These are phyloP conservation scores for Lytechinus pictus DNA, from an alignment of 35 echinoderm and acorn worm species.

Conservation along the genomic window DNA sequence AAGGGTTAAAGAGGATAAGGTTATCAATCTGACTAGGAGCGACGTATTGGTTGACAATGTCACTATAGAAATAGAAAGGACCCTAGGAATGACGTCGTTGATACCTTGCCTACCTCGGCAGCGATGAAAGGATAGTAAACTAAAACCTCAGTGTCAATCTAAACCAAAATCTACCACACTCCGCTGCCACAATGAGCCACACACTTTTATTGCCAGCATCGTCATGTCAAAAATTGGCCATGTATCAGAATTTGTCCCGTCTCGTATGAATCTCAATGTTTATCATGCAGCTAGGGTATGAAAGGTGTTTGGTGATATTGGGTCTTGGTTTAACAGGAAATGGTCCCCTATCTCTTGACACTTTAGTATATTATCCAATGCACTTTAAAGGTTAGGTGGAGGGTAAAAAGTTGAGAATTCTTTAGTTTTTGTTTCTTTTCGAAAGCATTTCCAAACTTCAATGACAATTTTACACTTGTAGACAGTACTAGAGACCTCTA, in stretches of 20 bases:
- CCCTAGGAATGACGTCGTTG: not conserved
- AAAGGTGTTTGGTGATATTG: not conserved
- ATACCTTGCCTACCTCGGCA: not conserved
- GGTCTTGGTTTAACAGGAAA: not conserved
- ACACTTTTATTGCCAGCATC: not conserved
- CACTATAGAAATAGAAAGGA: not conserved
- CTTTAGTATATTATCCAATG: not conserved
- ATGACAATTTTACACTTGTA: not conserved
- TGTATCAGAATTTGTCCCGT: not conserved
- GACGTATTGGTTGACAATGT: not conserved
- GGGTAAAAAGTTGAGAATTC: not conserved
- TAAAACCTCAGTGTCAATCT: conserved; percentile 3
- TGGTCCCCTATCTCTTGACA: not conserved
- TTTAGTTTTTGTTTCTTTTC: not conserved
- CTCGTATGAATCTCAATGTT: not conserved
- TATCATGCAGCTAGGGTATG: not conserved
- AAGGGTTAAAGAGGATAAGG: not conserved
- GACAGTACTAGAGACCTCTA: not conserved
- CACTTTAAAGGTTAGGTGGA: not conserved
- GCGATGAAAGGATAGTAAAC: not conserved
- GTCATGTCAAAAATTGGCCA: not conserved
- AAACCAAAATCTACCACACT: not conserved
- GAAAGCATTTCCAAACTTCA: not conserved
- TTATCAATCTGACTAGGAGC: not conserved
- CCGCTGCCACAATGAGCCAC: not conserved